These are phyloP conservation scores for Eumerus sabulonum DNA, from an alignment of 2,888 invertebrate genomes.

Conservation along the genomic window DNA sequence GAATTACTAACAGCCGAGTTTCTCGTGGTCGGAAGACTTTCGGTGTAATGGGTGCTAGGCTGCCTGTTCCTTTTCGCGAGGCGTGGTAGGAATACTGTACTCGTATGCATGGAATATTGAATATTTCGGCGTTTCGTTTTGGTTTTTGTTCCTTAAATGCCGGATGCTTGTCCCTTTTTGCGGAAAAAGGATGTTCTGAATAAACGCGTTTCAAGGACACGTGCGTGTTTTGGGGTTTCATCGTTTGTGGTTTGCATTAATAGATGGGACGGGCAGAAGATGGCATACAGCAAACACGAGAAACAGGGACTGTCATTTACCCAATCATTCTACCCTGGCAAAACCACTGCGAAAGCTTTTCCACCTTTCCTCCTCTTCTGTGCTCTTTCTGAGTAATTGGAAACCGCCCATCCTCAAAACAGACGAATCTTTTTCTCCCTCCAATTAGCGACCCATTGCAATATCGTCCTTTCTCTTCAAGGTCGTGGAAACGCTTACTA, in stretches of 20 bases:
- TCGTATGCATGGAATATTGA: slow-evolving; percentile 30
- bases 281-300: too few relatives aligned
- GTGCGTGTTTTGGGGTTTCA: slow-evolving; percentile 38
- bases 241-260: slow-evolving; percentile 14
- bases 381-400: too few relatives aligned
- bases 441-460: too few relatives aligned
- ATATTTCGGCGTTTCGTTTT: slow-evolving; percentile 4
- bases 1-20: slow-evolving; percentile 9
- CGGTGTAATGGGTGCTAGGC: neutral
- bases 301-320: too few relatives aligned
- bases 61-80: neutral
- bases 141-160: neutral
- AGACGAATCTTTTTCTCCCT: too few relatives aligned
- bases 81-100: slow-evolving; percentile 40
- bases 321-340: too few relatives aligned
- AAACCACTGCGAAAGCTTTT: too few relatives aligned
- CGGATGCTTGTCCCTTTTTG: too few relatives aligned
- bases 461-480: too few relatives aligned
- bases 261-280: neutral
- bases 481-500: too few relatives aligned
- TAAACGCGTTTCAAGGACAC: slow-evolving; percentile 36
- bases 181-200: slow-evolving; percentile 18
- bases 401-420: too few relatives aligned
- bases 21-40: neutral
- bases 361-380: too few relatives aligned